Evolutionary conservation across 2,888 invertebrate species (phyloP).

Genomic region (Augochlorella aurata): DNA sequence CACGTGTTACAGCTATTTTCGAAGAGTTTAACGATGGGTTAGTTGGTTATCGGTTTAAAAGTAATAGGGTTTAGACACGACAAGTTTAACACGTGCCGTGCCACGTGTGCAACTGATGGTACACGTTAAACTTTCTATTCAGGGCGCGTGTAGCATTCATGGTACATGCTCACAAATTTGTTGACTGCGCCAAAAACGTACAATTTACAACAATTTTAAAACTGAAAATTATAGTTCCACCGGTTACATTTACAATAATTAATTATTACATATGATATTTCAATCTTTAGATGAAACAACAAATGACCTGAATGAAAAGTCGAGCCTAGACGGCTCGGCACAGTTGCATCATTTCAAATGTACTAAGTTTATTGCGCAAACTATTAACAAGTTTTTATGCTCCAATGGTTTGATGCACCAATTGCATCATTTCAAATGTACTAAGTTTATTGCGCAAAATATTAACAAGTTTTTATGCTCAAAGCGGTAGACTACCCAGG

Average conservation of each 20-base stretch:
- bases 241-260: too few species aligned
- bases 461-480: background rate
- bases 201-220: too few species aligned
- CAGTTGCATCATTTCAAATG: background rate
- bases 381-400: background rate
- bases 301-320: too few species aligned
- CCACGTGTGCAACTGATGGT: background rate
- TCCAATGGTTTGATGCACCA: too few species aligned
- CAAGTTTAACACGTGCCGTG: slow-evolving; percentile 58
- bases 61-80: slow-evolving; percentile 39
- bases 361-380: background rate
- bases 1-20: slow-evolving; percentile 52
- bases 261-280: too few species aligned
- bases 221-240: too few species aligned
- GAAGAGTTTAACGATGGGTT: slow-evolving; percentile 48
- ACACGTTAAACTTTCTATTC: too few species aligned
- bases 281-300: too few species aligned
- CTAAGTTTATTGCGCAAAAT: background rate
- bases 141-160: too few species aligned
- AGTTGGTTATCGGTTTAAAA: slow-evolving; percentile 39
- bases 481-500: too few species aligned
- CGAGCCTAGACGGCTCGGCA: too few species aligned
- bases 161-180: too few species aligned
- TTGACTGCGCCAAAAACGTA: background rate
- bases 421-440: background rate